Conservation (phyloP, 2,113 vertebrate species). For the Tychaedon coryphoeus region DNA sequence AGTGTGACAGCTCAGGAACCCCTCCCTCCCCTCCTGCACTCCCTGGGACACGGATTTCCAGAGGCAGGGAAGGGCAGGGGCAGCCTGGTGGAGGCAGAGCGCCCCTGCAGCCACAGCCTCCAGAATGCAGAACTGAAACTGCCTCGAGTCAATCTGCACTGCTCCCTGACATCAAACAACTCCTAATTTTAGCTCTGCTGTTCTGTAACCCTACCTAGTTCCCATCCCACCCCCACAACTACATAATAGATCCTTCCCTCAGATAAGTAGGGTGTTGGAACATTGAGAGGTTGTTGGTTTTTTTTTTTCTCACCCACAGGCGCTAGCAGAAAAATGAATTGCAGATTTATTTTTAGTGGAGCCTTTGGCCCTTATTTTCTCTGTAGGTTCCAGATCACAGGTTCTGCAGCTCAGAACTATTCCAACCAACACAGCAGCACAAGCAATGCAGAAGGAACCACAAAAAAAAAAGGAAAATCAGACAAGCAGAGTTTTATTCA, state of each 20-base stretch:
- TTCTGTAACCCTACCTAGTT: constrained; percentile 59
- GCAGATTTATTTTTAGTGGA: constrained; percentile 54
- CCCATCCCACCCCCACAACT: constrained; percentile 50
- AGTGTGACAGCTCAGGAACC: rapidly evolving
- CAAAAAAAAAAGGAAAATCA: not conserved
- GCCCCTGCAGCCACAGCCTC: not conserved
- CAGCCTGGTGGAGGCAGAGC: not conserved
- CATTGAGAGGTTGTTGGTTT: not conserved
- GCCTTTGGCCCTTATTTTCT: constrained; percentile 32
- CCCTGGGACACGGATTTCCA: not conserved
- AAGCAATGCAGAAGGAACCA: not conserved
- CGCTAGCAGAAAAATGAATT: constrained; percentile 50
- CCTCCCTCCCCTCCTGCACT: rapidly evolving
- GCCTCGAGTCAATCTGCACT: not conserved
- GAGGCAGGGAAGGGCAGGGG: not conserved
- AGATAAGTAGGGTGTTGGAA: constrained; percentile 59
- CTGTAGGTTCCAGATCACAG: not conserved
- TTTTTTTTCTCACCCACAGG: constrained; percentile 25
- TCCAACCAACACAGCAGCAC: not conserved
- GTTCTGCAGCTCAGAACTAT: not conserved
- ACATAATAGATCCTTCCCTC: constrained; percentile 56
- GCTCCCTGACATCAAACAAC: constrained; percentile 41
- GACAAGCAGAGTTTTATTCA: not conserved
- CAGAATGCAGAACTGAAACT: not conserved
- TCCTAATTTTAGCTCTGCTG: constrained; percentile 53